Conservation (phyloP, 1,140 invertebrate genomes). For the Diabrotica virgifera region DNA sequence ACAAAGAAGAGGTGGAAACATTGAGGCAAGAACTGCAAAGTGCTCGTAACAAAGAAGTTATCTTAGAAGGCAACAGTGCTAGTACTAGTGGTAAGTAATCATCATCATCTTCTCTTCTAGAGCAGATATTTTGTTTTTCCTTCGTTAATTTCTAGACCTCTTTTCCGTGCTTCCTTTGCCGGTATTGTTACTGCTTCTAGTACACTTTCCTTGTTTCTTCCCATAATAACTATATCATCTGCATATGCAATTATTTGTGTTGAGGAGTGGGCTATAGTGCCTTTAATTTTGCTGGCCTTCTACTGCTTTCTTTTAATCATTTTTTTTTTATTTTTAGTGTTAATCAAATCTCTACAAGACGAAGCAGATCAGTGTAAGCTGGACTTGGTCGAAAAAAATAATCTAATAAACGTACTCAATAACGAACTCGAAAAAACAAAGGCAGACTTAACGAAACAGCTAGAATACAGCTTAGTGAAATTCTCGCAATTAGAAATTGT, state of each 20-base stretch:
- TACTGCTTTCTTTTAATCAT: background rate
- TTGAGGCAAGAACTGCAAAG: constrained; percentile 33
- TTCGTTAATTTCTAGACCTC: too few species aligned
- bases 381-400: constrained; percentile 30
- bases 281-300: too few species aligned
- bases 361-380: constrained; percentile 27
- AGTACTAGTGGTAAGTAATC: constrained; percentile 26
- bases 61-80: constrained; percentile 23
- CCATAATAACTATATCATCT: too few species aligned
- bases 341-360: constrained; percentile 29
- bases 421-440: constrained; percentile 23
- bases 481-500: constrained; percentile 21
- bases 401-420: constrained; percentile 29
- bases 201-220: too few species aligned
- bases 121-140: too few species aligned
- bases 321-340: constrained; percentile 20
- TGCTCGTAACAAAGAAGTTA: constrained; percentile 19
- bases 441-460: constrained; percentile 21
- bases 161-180: too few species aligned
- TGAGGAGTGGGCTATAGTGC: too few species aligned
- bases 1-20: constrained; percentile 46
- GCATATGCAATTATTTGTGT: too few species aligned
- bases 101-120: too few species aligned
- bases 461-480: constrained; percentile 22
- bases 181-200: too few species aligned